A percentile compares a stretch with the other conserved stretches of the same genome.
phyloP scores from a whole-genome alignment of 2,797 vertebrate species.

The Halcyon leucocephala region DNA sequence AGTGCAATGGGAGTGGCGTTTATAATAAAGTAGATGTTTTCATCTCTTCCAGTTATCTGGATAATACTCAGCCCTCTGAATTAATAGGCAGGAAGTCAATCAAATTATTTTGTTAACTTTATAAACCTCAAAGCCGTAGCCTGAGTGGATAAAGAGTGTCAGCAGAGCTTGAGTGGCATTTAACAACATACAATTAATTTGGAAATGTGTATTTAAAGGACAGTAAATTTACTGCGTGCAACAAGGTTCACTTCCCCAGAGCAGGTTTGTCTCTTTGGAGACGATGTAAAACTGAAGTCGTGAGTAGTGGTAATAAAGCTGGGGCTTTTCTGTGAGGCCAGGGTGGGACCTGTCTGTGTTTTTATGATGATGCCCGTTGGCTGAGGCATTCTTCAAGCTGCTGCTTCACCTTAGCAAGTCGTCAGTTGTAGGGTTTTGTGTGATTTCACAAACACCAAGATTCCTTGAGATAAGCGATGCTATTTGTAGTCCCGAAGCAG shows the following conservation, averaged over 20 bases:
- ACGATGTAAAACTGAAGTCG: neutral
- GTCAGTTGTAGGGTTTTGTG: neutral
- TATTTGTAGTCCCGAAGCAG: neutral
- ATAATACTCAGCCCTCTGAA: slow-evolving; percentile 55
- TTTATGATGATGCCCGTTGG: neutral
- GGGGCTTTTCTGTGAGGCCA: neutral
- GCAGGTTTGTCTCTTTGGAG: neutral
- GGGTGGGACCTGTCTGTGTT: neutral
- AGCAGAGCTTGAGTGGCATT: slow-evolving; percentile 30
- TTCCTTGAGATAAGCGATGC: neutral
- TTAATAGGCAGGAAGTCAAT: slow-evolving; percentile 71
- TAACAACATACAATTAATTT: slow-evolving; percentile 48
- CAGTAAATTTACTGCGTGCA: neutral
- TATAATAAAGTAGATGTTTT: slow-evolving; percentile 55
- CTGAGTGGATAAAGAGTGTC: slow-evolving; percentile 56
- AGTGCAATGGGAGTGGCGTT: slow-evolving; percentile 29
- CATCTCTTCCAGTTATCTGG: slow-evolving; percentile 55
- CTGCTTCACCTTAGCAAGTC: neutral
- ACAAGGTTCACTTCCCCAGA: neutral
- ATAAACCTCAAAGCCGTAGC: slow-evolving; percentile 39
- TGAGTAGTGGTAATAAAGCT: neutral
- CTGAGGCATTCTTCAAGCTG: neutral
- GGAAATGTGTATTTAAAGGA: slow-evolving; percentile 22
- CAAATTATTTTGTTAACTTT: slow-evolving; percentile 63
- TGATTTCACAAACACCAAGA: neutral